Conservation (phyloP, 64 coral and sea anemone species). For the Catalaphyllia jardinei region DNA sequence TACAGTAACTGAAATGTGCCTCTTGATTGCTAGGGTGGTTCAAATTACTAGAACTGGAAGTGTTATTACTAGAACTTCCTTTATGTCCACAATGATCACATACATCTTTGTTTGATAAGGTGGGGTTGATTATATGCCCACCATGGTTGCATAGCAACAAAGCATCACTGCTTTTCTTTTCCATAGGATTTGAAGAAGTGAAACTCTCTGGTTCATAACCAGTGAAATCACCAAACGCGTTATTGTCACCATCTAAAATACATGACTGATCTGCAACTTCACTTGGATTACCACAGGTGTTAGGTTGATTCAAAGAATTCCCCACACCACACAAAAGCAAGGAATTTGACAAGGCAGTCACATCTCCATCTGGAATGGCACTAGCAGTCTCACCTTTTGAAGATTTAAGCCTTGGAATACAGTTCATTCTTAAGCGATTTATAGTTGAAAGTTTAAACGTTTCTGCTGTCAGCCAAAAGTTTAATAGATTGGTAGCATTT, state of each 20-base stretch:
- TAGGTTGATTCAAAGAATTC: neutral
- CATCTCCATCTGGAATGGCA: neutral
- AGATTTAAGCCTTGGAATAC: constrained; percentile 74
- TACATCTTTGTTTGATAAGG: constrained; percentile 14
- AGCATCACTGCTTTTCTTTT: constrained; percentile 16
- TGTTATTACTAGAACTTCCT: neutral
- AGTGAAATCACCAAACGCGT: constrained; percentile 83
- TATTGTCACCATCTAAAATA: constrained; percentile 13
- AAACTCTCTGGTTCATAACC: constrained; percentile 19
- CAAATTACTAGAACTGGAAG: neutral
- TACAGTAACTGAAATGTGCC: neutral
- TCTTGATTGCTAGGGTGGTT: neutral
- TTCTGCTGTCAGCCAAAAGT: constrained; percentile 97
- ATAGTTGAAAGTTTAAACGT: constrained; percentile 91
- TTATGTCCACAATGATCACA: constrained; percentile 13
- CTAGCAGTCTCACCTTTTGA: constrained; percentile 3
- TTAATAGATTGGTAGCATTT: constrained; percentile 94
- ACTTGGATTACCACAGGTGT: neutral
- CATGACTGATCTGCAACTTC: neutral
- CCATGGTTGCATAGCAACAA: constrained; percentile 68
- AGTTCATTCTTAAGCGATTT: constrained; percentile 84
- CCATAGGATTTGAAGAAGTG: constrained; percentile 4
- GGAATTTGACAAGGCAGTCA: neutral
- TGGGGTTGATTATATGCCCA: constrained; percentile 14
- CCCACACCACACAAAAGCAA: neutral